Evolutionary conservation across 2,797 vertebrate species (phyloP).

Genomic region (Chiloscyllium punctatum): DNA sequence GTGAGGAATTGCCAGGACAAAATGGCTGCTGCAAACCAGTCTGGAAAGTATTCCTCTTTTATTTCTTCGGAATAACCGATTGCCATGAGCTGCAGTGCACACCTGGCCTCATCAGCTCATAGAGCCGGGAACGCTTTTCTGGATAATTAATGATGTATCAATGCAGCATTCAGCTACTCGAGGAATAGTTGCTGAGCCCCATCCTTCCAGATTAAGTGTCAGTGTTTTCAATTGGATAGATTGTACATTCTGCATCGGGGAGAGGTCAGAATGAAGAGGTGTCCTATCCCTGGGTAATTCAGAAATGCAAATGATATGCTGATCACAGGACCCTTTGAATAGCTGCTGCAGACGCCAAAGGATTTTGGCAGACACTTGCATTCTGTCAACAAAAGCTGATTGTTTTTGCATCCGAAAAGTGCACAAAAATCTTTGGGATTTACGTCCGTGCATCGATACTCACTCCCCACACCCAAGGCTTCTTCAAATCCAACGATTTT

Average conservation of each 20-base stretch:
- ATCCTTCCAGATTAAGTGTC: not conserved
- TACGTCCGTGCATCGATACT: not conserved
- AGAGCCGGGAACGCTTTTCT: not conserved
- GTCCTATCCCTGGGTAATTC: constrained; percentile 1
- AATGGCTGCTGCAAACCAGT: not conserved
- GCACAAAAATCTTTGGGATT: not conserved
- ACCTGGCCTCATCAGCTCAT: not conserved
- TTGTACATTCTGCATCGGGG: not conserved
- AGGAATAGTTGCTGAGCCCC: not conserved
- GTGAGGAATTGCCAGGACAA: not conserved
- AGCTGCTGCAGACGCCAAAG: not conserved
- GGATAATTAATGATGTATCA: not conserved
- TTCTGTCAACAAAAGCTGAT: constrained; percentile 18
- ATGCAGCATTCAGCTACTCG: not conserved
- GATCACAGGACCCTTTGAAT: constrained; percentile 10
- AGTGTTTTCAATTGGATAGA: not conserved
- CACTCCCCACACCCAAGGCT: not conserved
- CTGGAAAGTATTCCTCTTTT: not conserved
- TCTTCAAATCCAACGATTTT: not conserved
- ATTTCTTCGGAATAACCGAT: not conserved
- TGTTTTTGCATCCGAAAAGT: not conserved
- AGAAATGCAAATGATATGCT: constrained; percentile 28
- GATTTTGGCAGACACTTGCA: not conserved
- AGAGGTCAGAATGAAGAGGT: constrained; percentile 20
- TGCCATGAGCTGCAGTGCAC: not conserved